phyloP scores from a whole-genome alignment of 2,113 vertebrate species.

The Perca flavescens region DNA sequence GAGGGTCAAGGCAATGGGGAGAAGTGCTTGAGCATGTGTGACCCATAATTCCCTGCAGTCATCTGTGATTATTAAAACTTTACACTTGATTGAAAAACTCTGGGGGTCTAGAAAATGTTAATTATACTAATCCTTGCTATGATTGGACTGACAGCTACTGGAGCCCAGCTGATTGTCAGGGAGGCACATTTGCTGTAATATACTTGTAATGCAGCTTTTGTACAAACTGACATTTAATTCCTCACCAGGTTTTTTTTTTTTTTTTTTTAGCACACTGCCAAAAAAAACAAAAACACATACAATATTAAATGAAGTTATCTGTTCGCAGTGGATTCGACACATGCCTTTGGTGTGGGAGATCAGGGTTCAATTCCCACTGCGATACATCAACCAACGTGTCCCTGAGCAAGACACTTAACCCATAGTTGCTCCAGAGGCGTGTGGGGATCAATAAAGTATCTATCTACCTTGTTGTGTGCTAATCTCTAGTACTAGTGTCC shows the following conservation, averaged over 20 bases:
- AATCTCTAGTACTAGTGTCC: neutral
- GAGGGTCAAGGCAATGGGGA: constrained; percentile 31
- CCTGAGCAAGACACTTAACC: too few relatives aligned
- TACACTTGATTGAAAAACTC: constrained; percentile 68
- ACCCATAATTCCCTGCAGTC: constrained; percentile 43
- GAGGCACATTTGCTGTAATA: constrained; percentile 31
- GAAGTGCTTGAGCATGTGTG: constrained; percentile 32
- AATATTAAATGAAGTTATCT: too few relatives aligned
- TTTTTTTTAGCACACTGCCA: neutral
- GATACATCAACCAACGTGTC: too few relatives aligned
- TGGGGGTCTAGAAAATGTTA: constrained; percentile 64
- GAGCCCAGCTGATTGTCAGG: constrained; percentile 47
- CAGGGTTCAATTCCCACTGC: too few relatives aligned
- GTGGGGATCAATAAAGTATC: too few relatives aligned
- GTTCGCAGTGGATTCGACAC: too few relatives aligned
- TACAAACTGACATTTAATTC: constrained; percentile 20
- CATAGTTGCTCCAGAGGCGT: too few relatives aligned
- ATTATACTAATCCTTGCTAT: constrained; percentile 69
- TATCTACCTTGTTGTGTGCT: neutral
- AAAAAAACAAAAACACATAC: too few relatives aligned
- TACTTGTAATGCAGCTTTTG: constrained; percentile 30
- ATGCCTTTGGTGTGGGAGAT: too few relatives aligned
- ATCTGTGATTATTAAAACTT: constrained; percentile 68
- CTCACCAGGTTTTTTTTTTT: constrained; percentile 13
- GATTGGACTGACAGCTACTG: constrained; percentile 63